These are phyloP conservation scores for Heteromyza rotundicornis DNA, from an alignment of 2,888 invertebrate genomes.

Conservation along the genomic window DNA sequence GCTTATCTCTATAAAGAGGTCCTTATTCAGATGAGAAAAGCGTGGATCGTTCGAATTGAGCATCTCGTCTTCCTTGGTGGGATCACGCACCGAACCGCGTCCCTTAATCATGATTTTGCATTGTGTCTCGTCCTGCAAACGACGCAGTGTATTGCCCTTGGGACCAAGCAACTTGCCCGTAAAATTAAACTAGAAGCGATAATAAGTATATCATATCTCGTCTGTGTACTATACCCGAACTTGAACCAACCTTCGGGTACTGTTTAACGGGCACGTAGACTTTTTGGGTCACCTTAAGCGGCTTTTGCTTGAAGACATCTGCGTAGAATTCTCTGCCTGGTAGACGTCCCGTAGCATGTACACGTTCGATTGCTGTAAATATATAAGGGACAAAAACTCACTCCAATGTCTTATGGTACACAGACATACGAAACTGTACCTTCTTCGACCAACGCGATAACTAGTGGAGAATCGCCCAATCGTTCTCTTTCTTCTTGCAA, in stretches of 20 bases:
- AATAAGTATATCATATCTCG: no score
- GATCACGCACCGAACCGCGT: constrained; percentile 90
- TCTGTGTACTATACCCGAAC: no score
- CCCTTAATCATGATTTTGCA: constrained; percentile 94
- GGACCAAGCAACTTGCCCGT: constrained; percentile 93
- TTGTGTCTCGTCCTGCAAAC: constrained; percentile 91
- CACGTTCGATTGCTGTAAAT: constrained; percentile 73
- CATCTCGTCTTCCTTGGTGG: constrained; percentile 79
- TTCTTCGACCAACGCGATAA: constrained; percentile 54
- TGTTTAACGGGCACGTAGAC: constrained; percentile 63
- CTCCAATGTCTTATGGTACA: no score
- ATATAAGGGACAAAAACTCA: neutral
- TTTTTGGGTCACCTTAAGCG: constrained; percentile 57
- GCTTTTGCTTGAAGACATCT: constrained; percentile 73
- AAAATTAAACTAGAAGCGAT: constrained; percentile 80
- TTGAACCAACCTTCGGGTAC: constrained; percentile 53
- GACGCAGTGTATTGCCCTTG: constrained; percentile 90
- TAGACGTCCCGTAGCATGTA: constrained; percentile 72
- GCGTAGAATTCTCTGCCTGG: constrained; percentile 74
- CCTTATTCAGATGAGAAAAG: constrained; percentile 84
- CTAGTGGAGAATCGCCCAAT: constrained; percentile 49
- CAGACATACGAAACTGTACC: constrained; percentile 33
- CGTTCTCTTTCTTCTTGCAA: constrained; percentile 51
- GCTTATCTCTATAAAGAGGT: constrained; percentile 86
- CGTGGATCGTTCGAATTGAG: constrained; percentile 84